phyloP scores from a whole-genome alignment of 2,113 vertebrate species.

The Myotis lucifugus region DNA sequence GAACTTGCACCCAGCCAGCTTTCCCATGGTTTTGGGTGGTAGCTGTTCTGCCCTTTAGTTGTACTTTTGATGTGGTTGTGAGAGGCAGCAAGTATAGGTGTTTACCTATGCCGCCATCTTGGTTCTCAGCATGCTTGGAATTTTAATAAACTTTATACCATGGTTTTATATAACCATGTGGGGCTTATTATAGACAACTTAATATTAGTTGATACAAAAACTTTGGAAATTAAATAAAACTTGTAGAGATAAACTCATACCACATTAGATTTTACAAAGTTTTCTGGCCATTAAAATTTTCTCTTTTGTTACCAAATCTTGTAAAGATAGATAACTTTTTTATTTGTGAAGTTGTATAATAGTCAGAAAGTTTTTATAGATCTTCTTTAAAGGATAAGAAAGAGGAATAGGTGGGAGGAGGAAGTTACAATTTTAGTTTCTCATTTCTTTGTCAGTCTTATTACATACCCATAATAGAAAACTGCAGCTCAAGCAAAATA shows the following conservation, averaged over 20 bases:
- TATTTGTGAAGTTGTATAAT: not conserved
- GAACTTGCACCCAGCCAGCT: no score
- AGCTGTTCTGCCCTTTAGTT: no score
- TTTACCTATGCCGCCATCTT: no score
- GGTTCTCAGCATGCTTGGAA: not conserved
- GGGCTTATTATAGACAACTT: not conserved
- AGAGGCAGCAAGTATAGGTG: no score
- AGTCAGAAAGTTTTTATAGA: not conserved
- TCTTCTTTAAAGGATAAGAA: not conserved
- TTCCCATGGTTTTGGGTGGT: no score
- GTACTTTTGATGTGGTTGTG: no score
- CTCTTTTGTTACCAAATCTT: not conserved
- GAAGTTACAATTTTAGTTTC: constrained; percentile 23
- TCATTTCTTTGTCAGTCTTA: constrained; percentile 48
- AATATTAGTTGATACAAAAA: not conserved
- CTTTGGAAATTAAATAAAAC: not conserved
- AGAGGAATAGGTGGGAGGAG: not conserved
- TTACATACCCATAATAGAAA: constrained; percentile 13
- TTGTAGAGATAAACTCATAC: not conserved
- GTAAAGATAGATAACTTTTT: not conserved
- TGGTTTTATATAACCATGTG: not conserved
- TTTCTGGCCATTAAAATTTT: not conserved
- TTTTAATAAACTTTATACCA: not conserved
- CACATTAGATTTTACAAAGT: not conserved
- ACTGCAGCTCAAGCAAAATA: constrained; percentile 8